phyloP scores from a whole-genome alignment of 2,888 invertebrate genomes.

The Eupithecia exiguata region DNA sequence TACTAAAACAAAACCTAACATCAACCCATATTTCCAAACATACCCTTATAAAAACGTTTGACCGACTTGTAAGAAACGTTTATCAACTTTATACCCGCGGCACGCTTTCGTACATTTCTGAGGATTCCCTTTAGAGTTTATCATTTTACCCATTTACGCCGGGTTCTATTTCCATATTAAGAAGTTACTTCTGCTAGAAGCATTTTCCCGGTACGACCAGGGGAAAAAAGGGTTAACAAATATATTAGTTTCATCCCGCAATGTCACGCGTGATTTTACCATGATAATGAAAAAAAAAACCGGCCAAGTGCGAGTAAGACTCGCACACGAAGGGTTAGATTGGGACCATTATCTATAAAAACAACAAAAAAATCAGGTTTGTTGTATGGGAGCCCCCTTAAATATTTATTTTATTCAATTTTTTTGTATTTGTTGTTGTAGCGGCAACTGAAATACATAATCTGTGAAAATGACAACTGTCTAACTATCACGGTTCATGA shows the following conservation, averaged over 20 bases:
- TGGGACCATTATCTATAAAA: no score
- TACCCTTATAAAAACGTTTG: conserved; percentile 17
- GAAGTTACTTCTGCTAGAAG: not conserved
- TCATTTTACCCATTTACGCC: conserved; percentile 21
- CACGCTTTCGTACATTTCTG: conserved; percentile 14
- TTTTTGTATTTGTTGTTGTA: no score
- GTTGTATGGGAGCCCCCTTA: no score
- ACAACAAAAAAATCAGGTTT: no score
- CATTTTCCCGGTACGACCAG: not conserved
- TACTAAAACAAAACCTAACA: not conserved
- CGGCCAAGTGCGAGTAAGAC: no score
- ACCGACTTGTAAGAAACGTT: conserved; percentile 17
- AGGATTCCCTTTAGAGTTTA: conserved; percentile 26
- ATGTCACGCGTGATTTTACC: no score
- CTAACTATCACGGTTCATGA: no score
- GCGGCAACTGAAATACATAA: no score
- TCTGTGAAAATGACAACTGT: no score
- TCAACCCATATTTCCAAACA: conserved; percentile 7
- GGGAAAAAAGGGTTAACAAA: not conserved
- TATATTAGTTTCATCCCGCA: not conserved
- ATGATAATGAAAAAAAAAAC: not conserved
- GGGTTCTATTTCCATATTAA: not conserved
- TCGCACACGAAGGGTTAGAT: no score
- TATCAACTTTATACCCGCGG: conserved; percentile 20
- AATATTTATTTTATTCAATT: no score